Conservation (phyloP, 2,888 invertebrate species). For the Ormyrus pomaceus region DNA sequence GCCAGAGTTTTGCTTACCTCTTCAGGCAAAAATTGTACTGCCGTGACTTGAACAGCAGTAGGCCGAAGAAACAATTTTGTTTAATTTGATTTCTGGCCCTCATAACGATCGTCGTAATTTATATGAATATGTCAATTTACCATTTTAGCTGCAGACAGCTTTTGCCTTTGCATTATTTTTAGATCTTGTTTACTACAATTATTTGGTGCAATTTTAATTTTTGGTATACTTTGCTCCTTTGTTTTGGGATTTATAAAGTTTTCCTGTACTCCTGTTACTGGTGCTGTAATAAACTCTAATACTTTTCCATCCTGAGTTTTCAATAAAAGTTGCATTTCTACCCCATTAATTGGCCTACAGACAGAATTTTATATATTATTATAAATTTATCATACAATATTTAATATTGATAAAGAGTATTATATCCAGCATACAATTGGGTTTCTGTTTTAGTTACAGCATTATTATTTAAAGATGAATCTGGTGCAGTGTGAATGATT, state of each 20-base stretch:
- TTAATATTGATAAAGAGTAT: neutral
- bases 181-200: neutral
- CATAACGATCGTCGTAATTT: neutral
- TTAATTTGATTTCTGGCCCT: no score
- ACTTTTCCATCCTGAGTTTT: constrained; percentile 78
- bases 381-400: constrained; percentile 14
- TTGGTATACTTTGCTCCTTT: constrained; percentile 50
- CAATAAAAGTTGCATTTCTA: constrained; percentile 76
- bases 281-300: constrained; percentile 75
- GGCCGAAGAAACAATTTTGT: no score
- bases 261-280: constrained; percentile 61
- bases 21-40: no score
- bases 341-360: constrained; percentile 69
- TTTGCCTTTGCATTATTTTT: constrained; percentile 50
- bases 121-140: constrained; percentile 61
- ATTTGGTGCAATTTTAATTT: constrained; percentile 15
- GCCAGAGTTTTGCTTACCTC: no score
- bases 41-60: no score
- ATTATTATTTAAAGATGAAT: constrained; percentile 8
- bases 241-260: constrained; percentile 58
- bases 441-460: constrained; percentile 20
- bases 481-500: constrained; percentile 10
- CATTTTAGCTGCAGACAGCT: constrained; percentile 71
- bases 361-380: constrained; percentile 13
- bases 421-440: constrained; percentile 22